Conservation (phyloP, 2,113 vertebrate genomes). For the Scortum barcoo region DNA sequence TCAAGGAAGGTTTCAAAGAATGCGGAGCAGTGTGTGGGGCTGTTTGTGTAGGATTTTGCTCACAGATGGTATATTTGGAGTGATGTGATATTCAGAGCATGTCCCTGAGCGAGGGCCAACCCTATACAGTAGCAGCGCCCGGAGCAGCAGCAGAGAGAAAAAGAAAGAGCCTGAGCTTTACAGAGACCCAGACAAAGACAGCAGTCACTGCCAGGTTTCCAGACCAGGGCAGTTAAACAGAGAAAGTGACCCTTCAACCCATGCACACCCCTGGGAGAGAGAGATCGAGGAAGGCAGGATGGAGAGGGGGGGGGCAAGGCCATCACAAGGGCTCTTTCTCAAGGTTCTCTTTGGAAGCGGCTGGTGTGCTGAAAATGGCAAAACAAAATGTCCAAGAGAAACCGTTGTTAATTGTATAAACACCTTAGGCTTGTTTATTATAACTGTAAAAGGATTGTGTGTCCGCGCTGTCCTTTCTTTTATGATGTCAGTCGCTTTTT, state of each 20-base stretch:
- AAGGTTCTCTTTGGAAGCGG: constrained; percentile 46
- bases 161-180: constrained; percentile 47
- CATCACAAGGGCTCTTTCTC: constrained; percentile 73
- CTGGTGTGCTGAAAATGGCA: constrained; percentile 9
- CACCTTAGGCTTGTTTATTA: constrained; percentile 47
- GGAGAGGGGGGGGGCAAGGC: constrained; percentile 23
- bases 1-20: constrained; percentile 30
- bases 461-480: constrained; percentile 18
- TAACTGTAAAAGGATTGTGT: constrained; percentile 40
- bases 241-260: constrained; percentile 78
- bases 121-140: constrained; percentile 69
- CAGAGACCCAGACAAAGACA: constrained; percentile 76
- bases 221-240: constrained; percentile 79
- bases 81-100: constrained; percentile 67
- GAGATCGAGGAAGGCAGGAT: constrained; percentile 54
- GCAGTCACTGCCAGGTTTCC: constrained; percentile 80
- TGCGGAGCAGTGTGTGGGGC: constrained; percentile 1
- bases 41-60: constrained; percentile 40
- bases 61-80: constrained; percentile 46
- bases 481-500: constrained; percentile 42
- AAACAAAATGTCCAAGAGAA: constrained; percentile 47
- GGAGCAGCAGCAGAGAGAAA: constrained; percentile 29
- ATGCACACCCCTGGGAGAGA: constrained; percentile 74
- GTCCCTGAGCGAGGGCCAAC: constrained; percentile 61
- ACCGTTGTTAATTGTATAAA: constrained; percentile 46